Percentiles rank a stretch among this genome's conserved stretches.
Conservation (phyloP, 2,888 invertebrate genomes). For the Prosapia bicincta region DNA sequence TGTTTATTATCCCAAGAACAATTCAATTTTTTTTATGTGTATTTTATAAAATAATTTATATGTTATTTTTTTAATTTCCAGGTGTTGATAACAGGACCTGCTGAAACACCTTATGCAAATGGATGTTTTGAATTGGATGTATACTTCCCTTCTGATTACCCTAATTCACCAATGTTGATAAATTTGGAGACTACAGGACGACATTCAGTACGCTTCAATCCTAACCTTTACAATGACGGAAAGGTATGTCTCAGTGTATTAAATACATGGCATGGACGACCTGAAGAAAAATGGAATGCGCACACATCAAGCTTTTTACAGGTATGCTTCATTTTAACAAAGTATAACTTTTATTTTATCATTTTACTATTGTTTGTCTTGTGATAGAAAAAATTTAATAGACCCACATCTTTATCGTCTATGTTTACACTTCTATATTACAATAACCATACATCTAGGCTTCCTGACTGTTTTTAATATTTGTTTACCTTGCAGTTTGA, state of each 20-base stretch:
- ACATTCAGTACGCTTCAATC: constrained; percentile 87
- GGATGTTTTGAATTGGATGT: constrained; percentile 91
- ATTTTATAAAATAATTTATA: too few relatives aligned
- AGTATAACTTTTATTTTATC: too few relatives aligned
- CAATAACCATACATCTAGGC: too few relatives aligned
- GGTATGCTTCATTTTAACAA: constrained; percentile 55
- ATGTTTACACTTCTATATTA: too few relatives aligned
- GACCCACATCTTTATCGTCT: too few relatives aligned
- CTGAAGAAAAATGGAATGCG: constrained; percentile 96
- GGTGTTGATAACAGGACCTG: constrained; percentile 89
- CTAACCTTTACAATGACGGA: constrained; percentile 92
- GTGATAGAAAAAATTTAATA: too few relatives aligned
- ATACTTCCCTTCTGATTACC: constrained; percentile 81
- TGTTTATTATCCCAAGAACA: too few relatives aligned
- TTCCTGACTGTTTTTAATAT: too few relatives aligned
- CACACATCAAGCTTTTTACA: constrained; percentile 89
- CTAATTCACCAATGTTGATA: constrained; percentile 83
- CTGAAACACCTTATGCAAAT: constrained; percentile 88
- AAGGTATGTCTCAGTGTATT: constrained; percentile 93
- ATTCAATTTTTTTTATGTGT: too few relatives aligned
- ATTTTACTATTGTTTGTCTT: too few relatives aligned
- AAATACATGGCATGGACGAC: constrained; percentile 95
- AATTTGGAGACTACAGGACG: constrained; percentile 88
- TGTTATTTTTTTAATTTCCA: too few relatives aligned
- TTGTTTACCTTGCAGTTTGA: too few relatives aligned